Percentiles rank a stretch among this genome's conserved stretches.
phyloP scores from a whole-genome alignment of 2,797 vertebrate species.

The Danio albolineatus region DNA sequence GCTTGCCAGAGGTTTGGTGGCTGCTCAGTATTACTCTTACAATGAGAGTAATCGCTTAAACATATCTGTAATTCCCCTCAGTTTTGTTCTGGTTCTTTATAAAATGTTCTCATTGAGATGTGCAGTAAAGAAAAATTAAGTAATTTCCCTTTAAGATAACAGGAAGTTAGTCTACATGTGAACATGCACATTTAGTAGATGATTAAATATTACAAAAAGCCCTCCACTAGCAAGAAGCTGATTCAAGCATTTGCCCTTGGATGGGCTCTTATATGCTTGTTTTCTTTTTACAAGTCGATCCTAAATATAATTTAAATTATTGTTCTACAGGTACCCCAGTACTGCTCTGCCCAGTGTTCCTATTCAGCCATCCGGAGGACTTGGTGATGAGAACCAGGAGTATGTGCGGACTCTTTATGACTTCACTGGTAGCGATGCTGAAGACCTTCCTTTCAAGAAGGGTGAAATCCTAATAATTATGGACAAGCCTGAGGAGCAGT shows the following conservation, averaged over 20 bases:
- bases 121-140: background rate
- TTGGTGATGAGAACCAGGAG: slow-evolving; percentile 89
- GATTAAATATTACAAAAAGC: background rate
- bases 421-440: slow-evolving; percentile 94
- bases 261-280: background rate
- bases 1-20: slow-evolving; percentile 2
- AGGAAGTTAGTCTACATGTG: slow-evolving; percentile 31
- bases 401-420: slow-evolving; percentile 98
- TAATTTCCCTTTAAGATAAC: background rate
- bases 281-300: background rate
- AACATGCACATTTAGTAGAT: background rate
- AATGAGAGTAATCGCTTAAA: background rate
- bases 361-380: slow-evolving; percentile 77
- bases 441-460: slow-evolving; percentile 98
- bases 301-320: background rate
- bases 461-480: slow-evolving; percentile 93
- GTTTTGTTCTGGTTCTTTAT: slow-evolving; percentile 1
- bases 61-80: background rate
- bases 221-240: background rate
- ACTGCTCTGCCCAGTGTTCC: slow-evolving; percentile 81
- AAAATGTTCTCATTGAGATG: background rate
- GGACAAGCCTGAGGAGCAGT: slow-evolving; percentile 98
- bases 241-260: slow-evolving; percentile 21
- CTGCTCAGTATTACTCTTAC: background rate
- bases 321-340: slow-evolving; percentile 83